phyloP scores from a whole-genome alignment of 1,140 invertebrate genomes.

The Phymorhynchus buccinoides region DNA sequence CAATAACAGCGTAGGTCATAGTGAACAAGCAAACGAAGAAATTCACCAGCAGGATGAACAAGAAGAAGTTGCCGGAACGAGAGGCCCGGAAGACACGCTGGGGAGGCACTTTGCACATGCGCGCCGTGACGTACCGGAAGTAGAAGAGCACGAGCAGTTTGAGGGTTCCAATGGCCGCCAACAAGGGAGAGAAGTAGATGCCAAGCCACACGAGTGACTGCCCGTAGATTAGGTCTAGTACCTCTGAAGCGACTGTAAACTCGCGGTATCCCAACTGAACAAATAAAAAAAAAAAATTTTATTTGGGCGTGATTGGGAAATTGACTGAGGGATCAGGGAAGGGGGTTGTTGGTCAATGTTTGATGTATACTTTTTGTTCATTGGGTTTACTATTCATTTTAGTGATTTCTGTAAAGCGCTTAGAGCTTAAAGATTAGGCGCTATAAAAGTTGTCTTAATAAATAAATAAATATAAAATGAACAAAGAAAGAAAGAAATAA shows the following conservation, averaged over 20 bases:
- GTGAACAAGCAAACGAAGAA: slow-evolving; percentile 62
- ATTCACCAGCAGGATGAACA: slow-evolving; percentile 60
- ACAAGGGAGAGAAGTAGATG: slow-evolving; percentile 80
- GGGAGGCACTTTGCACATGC: slow-evolving; percentile 72
- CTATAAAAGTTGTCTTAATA: no score
- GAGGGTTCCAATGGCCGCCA: slow-evolving; percentile 78
- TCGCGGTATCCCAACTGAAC: slow-evolving; percentile 74
- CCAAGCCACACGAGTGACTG: slow-evolving; percentile 83
- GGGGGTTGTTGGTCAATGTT: no score
- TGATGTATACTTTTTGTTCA: no score
- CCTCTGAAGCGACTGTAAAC: slow-evolving; percentile 81
- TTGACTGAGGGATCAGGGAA: no score
- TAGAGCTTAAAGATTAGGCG: no score
- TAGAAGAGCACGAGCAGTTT: slow-evolving; percentile 83
- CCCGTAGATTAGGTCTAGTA: slow-evolving; percentile 82
- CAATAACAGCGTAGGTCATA: slow-evolving; percentile 59
- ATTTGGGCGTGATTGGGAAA: no score
- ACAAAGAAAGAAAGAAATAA: no score
- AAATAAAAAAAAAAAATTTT: no score
- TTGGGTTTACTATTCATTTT: no score
- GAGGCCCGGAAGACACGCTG: slow-evolving; percentile 63
- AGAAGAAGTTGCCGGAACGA: slow-evolving; percentile 63
- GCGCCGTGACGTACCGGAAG: slow-evolving; percentile 77
- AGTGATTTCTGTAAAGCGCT: no score
- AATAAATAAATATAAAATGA: no score